Percentiles rank a stretch among this genome's conserved stretches.
phyloP scores from a whole-genome alignment of 1,140 invertebrate species.

The Drosophila neocordata region DNA sequence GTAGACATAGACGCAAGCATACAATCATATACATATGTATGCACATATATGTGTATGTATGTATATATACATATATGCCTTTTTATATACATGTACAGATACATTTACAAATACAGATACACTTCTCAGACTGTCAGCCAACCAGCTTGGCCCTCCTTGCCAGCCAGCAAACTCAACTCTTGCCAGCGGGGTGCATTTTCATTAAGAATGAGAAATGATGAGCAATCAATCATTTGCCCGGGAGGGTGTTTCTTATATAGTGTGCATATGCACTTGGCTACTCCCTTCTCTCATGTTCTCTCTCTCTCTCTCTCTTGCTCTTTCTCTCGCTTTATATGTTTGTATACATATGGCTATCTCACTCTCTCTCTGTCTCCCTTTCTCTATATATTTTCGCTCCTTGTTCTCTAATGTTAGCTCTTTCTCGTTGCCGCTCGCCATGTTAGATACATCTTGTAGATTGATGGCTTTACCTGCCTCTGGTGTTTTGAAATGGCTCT shows the following conservation, averaged over 20 bases:
- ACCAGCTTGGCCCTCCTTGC: constrained; percentile 34
- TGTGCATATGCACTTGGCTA: constrained; percentile 27
- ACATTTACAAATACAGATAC: constrained; percentile 24
- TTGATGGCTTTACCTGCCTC: constrained; percentile 82
- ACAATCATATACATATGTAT: constrained; percentile 20
- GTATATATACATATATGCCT: too few relatives aligned
- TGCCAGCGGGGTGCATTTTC: constrained; percentile 83
- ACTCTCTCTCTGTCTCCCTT: constrained; percentile 17
- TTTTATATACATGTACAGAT: too few relatives aligned
- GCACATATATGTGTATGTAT: constrained; percentile 6
- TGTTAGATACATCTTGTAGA: constrained; percentile 73
- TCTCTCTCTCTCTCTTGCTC: constrained; percentile 1
- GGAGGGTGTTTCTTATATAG: constrained; percentile 77
- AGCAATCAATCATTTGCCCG: constrained; percentile 82
- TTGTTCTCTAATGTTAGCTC: constrained; percentile 23
- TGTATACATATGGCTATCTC: constrained; percentile 10
- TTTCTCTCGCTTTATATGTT: not conserved
- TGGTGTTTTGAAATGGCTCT: constrained; percentile 72
- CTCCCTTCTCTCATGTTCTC: constrained; percentile 14
- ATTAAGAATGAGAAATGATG: constrained; percentile 83
- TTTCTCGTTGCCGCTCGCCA: constrained; percentile 34
- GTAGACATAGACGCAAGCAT: constrained; percentile 9
- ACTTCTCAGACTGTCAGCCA: constrained; percentile 46
- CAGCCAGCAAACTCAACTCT: constrained; percentile 61
- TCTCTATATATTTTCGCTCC: constrained; percentile 20